Evolutionary conservation across 2,113 vertebrate genomes (phyloP).

Genomic region (Anarrhichthys ocellatus): DNA sequence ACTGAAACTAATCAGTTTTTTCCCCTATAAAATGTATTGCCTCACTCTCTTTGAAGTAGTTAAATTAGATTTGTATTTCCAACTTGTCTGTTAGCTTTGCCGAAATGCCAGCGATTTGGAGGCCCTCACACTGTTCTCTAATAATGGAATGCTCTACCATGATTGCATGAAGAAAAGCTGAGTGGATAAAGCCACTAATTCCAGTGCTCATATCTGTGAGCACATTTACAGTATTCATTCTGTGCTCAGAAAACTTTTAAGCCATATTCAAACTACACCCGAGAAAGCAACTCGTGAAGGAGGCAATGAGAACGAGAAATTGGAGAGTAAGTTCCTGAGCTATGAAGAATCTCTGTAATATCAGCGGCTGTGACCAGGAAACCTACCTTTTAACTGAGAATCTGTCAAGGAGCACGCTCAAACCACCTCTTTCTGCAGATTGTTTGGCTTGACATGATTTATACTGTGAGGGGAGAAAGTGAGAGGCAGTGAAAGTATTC

Average conservation of each 20-base stretch:
- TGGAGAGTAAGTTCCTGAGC: slow-evolving; percentile 16
- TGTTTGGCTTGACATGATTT: slow-evolving; percentile 55
- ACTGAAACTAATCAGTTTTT: slow-evolving; percentile 36
- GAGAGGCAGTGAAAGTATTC: slow-evolving; percentile 39
- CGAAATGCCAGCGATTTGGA: slow-evolving; percentile 62
- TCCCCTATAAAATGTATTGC: slow-evolving; percentile 7
- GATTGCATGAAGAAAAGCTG: slow-evolving; percentile 37
- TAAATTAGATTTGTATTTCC: slow-evolving; percentile 62
- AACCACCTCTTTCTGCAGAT: slow-evolving; percentile 30
- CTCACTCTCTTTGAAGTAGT: slow-evolving; percentile 43
- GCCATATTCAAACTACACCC: slow-evolving; percentile 33
- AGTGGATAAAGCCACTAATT: slow-evolving; percentile 39
- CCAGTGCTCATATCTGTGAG: slow-evolving; percentile 9
- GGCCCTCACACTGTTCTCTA: slow-evolving; percentile 34
- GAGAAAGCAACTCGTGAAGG: slow-evolving; percentile 5
- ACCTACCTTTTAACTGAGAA: slow-evolving; percentile 35
- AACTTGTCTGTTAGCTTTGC: slow-evolving; percentile 50
- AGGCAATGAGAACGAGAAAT: slow-evolving; percentile 21
- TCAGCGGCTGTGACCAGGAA: slow-evolving; percentile 37
- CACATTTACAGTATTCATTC: slow-evolving; percentile 38
- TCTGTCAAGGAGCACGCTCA: slow-evolving; percentile 43
- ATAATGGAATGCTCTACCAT: slow-evolving; percentile 60
- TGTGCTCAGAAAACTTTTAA: slow-evolving; percentile 25
- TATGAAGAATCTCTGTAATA: slow-evolving; percentile 50
- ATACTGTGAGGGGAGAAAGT: slow-evolving; percentile 32